Base-by-base conservation (phyloP, 2,113 vertebrate species). In the Nothoprocta perdicaria region DNA sequence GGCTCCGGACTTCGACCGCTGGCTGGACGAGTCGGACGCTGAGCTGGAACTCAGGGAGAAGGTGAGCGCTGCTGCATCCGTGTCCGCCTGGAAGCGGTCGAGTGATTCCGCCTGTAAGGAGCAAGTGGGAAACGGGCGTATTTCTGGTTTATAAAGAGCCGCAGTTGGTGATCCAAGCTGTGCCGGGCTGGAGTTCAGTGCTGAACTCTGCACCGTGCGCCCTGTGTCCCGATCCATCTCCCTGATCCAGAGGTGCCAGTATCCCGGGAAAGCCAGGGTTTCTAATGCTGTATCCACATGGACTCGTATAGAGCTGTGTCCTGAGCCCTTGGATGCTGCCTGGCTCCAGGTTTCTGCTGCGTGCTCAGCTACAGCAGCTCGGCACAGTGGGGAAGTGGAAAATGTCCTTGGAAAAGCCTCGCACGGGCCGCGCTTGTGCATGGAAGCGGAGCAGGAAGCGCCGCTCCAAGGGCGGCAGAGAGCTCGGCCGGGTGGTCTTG, bases 11-110 rank as follows among this genome's bases (percentile, higher is more conserved):
- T 99, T 99, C 19, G 99, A 99, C 94, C 99, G 99, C 91, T 99
- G 99, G 99, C 77, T 99, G 86, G 99, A 99, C 1, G 99, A 99
- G 86, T 99, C 99, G 0, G 99, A 99, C 61, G 99, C 99, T 3
- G 99, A 99, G 94, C 98, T 98, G 98, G 99, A 99, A 93, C 98
- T 99, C 69, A 97, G 94, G 89, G 98, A 98, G 92, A 99, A 99
- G 98, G 99, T 99, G 86, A 96, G 96, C 91, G n/a, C 63, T 80
- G 1, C 74, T 78, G 14, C 22, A 3, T 5, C 14, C 2, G 24
- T 69, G 21, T 43, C 29, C 31, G 2, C 0, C 1, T 0, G 40
- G 80, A 67, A n/a, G 2, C 29, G 48, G 61, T 79, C 41, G 43
- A 75, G 21, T 2, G 2, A 53, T 45, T 67, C 33, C 18, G 0